Evolutionary conservation across 2,113 vertebrate genomes (phyloP).

Genomic region (Phylloscopus trochiloides): DNA sequence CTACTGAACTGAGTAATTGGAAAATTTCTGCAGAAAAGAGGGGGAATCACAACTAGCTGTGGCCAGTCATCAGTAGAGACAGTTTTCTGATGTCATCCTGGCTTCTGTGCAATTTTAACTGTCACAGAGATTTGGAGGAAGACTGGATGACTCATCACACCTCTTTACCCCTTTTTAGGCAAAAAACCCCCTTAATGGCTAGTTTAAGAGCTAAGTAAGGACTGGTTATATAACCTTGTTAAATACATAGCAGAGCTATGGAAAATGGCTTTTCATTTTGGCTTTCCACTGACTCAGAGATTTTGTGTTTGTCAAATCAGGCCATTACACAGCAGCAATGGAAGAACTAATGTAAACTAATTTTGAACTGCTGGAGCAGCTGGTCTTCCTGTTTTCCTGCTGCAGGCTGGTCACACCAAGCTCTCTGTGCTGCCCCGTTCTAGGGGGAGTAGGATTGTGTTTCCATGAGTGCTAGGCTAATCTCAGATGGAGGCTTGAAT

Average conservation of each 20-base stretch:
- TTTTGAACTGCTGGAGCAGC: neutral
- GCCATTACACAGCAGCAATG: neutral
- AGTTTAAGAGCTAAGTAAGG: neutral
- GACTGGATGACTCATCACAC: neutral
- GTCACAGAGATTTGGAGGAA: neutral
- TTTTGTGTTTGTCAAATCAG: conserved; percentile 42
- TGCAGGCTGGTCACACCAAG: neutral
- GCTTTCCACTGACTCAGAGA: conserved; percentile 57
- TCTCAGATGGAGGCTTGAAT: neutral
- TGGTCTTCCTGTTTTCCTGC: neutral
- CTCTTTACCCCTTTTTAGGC: neutral
- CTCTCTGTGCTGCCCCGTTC: neutral
- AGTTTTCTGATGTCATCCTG: neutral
- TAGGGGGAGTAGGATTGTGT: neutral
- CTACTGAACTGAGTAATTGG: neutral
- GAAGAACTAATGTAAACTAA: conserved; percentile 13
- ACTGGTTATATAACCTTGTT: conserved; percentile 27
- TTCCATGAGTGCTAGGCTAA: neutral
- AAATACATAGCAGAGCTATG: neutral
- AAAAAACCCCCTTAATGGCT: neutral
- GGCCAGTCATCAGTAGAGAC: neutral
- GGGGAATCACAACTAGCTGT: neutral
- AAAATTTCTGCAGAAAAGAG: neutral
- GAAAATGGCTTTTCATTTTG: conserved; percentile 20
- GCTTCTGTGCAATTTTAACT: neutral